Conservation (phyloP, 2,113 vertebrate genomes). For the Propithecus coquereli region DNA sequence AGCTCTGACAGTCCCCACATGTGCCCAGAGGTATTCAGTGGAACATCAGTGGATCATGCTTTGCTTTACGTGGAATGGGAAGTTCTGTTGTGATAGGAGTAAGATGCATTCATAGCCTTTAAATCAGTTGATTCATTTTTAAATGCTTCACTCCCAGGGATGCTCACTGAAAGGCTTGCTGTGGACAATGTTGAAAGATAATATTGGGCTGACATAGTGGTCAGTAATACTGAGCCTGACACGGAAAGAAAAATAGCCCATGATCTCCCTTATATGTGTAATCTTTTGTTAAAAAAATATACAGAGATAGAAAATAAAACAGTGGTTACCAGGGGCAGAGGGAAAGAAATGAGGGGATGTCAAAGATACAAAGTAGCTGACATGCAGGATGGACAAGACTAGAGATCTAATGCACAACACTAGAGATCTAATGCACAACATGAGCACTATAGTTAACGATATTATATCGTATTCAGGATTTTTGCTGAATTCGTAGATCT, state of each 20-base stretch:
- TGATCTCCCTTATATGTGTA: not conserved
- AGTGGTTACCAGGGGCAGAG: not conserved
- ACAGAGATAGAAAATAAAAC: not conserved
- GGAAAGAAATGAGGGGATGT: not conserved
- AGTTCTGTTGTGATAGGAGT: not conserved
- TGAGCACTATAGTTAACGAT: not conserved
- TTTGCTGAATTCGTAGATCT: not conserved
- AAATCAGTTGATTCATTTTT: not conserved
- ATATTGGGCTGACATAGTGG: not conserved
- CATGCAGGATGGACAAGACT: too few relatives aligned
- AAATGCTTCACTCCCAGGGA: not conserved
- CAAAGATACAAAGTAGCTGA: not conserved
- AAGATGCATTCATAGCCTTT: not conserved
- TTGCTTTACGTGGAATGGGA: not conserved
- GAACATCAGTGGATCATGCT: rapidly evolving
- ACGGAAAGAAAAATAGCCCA: not conserved
- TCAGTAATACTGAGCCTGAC: not conserved
- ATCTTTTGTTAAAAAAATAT: not conserved
- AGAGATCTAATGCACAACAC: not conserved
- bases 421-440: not conserved
- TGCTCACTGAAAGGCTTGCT: not conserved
- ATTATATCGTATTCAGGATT: not conserved
- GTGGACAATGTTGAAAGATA: not conserved
- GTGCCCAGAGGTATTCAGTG: not conserved
- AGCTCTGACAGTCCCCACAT: not conserved